These are phyloP conservation scores for Melipona bicolor DNA, from an alignment of 2,888 invertebrate genomes.

Conservation along the genomic window DNA sequence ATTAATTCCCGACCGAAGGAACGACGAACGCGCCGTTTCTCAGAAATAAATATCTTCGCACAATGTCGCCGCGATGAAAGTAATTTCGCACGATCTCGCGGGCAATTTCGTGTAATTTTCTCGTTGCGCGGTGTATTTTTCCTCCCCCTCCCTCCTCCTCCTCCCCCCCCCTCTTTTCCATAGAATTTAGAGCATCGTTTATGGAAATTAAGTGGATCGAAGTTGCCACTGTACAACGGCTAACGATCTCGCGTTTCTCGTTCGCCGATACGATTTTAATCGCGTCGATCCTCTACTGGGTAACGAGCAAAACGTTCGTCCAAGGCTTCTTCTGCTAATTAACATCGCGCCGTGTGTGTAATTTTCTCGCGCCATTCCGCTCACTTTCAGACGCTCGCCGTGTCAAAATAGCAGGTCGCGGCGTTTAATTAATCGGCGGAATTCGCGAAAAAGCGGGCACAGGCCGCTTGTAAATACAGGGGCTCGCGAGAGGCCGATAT, in stretches of 20 bases:
- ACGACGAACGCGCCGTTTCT: not conserved
- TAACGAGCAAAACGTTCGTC: conserved; percentile 10
- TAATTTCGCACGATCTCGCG: conserved; percentile 27
- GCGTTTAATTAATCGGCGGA: conserved; percentile 6
- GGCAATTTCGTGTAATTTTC: conserved; percentile 33
- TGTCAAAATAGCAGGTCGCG: not conserved
- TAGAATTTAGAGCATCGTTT: conserved; percentile 32
- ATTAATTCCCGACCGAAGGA: not conserved
- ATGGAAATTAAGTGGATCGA: conserved; percentile 41
- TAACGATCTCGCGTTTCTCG: conserved; percentile 18
- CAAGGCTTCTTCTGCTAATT: not conserved
- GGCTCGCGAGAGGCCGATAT: not conserved
- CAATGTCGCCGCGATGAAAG: conserved; percentile 23
- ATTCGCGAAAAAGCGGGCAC: not conserved
- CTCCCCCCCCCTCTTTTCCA: not conserved
- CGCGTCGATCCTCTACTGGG: not conserved
- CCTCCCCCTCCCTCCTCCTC: not conserved
- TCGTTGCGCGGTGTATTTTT: not conserved
- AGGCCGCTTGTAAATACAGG: not conserved
- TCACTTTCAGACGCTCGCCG: not conserved
- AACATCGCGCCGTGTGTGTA: conserved; percentile 7
- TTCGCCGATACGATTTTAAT: conserved; percentile 33
- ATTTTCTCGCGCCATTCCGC: not conserved
- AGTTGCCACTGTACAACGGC: conserved; percentile 18
- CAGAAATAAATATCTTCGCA: conserved; percentile 9